Evolutionary conservation across 2,888 invertebrate species (phyloP).

Genomic region (Sympetrum striolatum): DNA sequence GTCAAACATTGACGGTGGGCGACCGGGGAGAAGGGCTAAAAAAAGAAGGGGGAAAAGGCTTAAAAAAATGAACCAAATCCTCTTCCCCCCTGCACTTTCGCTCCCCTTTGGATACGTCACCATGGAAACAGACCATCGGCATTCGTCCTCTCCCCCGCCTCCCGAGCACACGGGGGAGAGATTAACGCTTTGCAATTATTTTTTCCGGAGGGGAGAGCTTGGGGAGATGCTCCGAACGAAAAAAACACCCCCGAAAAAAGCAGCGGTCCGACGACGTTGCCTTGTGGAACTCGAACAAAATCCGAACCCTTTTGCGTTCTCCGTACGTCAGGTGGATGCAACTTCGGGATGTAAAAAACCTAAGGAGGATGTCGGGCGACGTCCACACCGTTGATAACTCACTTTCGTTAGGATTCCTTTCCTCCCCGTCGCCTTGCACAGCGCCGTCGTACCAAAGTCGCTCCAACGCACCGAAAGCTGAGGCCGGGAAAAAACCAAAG

Average conservation of each 20-base stretch:
- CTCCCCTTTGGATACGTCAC: background rate
- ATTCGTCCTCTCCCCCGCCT: background rate
- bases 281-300: too few species aligned
- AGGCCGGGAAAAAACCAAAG: background rate
- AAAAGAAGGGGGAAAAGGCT: background rate
- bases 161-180: background rate
- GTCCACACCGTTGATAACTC: background rate
- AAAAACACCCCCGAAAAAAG: background rate
- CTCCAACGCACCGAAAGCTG: background rate
- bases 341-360: too few species aligned
- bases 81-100: background rate
- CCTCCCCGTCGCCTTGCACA: constrained; percentile 29
- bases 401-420: constrained; percentile 20
- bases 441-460: constrained; percentile 5
- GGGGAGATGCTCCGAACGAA: background rate
- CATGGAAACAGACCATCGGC: background rate
- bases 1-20: background rate
- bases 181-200: background rate
- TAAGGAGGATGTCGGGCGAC: too few species aligned
- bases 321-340: too few species aligned
- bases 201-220: background rate
- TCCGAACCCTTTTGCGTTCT: too few species aligned
- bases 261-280: too few species aligned
- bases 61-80: background rate
- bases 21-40: background rate